These are phyloP conservation scores for Bufotes viridis DNA, from an alignment of 2,797 vertebrate species.

Conservation along the genomic window DNA sequence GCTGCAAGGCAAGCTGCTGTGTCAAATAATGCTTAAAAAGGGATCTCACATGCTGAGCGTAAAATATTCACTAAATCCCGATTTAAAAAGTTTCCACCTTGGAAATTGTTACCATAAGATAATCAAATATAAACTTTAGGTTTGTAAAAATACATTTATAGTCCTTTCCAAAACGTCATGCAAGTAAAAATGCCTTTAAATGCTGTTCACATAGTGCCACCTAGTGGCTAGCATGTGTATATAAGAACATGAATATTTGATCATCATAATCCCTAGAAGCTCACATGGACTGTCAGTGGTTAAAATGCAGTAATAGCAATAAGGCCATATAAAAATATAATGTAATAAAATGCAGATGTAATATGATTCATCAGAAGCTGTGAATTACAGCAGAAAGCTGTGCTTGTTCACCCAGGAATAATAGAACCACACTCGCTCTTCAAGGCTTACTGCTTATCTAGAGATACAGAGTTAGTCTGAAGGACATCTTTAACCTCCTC, in stretches of 20 bases:
- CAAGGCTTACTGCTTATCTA: background rate
- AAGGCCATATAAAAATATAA: background rate
- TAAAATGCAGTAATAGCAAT: background rate
- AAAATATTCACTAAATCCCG: no score
- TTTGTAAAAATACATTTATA: no score
- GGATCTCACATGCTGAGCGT: no score
- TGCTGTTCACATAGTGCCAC: background rate
- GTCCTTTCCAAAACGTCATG: no score
- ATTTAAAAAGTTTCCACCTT: no score
- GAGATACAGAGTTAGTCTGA: background rate
- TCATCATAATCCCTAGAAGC: background rate
- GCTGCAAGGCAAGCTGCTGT: no score
- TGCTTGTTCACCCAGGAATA: background rate
- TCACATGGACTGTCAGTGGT: background rate
- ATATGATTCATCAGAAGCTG: background rate
- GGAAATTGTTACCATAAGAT: no score
- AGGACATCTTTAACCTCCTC: constrained; percentile 1
- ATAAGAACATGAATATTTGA: background rate
- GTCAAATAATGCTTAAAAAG: no score
- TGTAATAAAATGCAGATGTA: background rate
- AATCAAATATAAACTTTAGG: no score
- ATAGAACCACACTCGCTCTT: background rate
- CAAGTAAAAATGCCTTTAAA: background rate
- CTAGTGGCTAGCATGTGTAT: background rate
- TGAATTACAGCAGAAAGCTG: background rate